A percentile compares a stretch with the other conserved stretches of the same genome.
Conservation (phyloP, 2,888 invertebrate species). For the Chalcis sispes region DNA sequence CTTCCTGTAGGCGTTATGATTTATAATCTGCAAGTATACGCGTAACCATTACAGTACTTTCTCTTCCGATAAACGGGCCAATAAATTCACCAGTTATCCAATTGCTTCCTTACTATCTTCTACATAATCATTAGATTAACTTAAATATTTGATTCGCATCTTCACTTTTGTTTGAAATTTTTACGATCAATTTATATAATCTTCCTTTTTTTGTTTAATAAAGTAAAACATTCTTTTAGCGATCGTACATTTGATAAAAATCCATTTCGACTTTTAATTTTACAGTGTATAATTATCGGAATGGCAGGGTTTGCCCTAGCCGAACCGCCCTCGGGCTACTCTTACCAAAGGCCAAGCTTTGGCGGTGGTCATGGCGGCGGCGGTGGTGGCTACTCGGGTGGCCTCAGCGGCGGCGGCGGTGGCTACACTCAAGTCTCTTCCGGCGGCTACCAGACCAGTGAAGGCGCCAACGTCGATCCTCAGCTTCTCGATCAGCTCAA, state of each 20-base stretch:
- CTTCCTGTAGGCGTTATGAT: neutral
- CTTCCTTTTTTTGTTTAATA: constrained; percentile 13
- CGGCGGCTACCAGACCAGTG: constrained; percentile 87
- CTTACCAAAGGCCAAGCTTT: constrained; percentile 80
- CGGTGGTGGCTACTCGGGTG: constrained; percentile 71
- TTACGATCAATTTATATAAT: neutral
- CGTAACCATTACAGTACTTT: constrained; percentile 50
- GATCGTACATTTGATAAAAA: neutral
- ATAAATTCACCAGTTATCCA: constrained; percentile 35
- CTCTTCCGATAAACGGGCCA: constrained; percentile 48
- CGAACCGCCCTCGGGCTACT: constrained; percentile 81
- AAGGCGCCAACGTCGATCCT: constrained; percentile 89
- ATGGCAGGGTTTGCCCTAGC: constrained; percentile 86
- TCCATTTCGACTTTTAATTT: constrained; percentile 58
- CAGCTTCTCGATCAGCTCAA: constrained; percentile 89
- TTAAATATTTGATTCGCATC: neutral
- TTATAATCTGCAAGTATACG: constrained; percentile 16
- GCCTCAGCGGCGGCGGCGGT: constrained; percentile 80
- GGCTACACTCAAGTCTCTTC: constrained; percentile 87
- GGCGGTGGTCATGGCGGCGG: constrained; percentile 77
- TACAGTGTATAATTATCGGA: constrained; percentile 89
- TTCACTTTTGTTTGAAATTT: no score
- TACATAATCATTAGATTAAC: neutral
- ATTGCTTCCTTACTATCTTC: constrained; percentile 27
- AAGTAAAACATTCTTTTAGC: no score